Evolutionary conservation across 2,113 vertebrate genomes (phyloP).

Genomic region (Podarcis raffonei): DNA sequence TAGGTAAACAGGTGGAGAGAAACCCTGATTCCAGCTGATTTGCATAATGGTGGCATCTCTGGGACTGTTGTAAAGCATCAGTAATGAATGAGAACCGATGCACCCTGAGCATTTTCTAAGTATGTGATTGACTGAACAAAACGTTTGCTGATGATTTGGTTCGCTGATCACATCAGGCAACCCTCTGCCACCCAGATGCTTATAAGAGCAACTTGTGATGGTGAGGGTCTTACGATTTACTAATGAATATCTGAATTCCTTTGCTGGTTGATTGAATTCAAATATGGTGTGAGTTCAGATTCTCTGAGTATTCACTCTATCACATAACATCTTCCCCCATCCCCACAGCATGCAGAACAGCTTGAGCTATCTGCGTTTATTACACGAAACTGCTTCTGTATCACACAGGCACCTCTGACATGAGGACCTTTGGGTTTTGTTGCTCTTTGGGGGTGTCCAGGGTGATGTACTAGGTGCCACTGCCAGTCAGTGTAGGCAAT

Average conservation of each 20-base stretch:
- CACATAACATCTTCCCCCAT: not conserved
- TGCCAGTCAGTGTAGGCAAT: no score
- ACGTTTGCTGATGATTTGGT: conserved; percentile 2
- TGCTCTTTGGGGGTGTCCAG: not conserved
- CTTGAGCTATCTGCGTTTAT: conserved; percentile 4
- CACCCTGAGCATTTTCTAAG: not conserved
- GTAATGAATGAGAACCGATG: not conserved
- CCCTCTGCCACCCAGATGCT: not conserved
- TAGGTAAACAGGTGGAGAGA: not conserved
- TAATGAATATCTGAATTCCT: not conserved
- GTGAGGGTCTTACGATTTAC: not conserved
- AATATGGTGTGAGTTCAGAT: not conserved
- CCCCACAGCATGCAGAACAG: not conserved
- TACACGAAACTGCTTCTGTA: not conserved
- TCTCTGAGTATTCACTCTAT: not conserved
- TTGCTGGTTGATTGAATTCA: conserved; percentile 26
- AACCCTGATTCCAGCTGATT: not conserved
- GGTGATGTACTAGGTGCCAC: not conserved
- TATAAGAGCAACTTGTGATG: not conserved
- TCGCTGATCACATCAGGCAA: not conserved
- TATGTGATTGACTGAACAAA: not conserved
- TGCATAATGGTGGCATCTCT: no score
- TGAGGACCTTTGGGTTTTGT: not conserved
- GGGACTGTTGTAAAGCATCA: not conserved
- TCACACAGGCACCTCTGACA: not conserved